Conservation (phyloP, 2,797 vertebrate species). For the Tachyglossus aculeatus region DNA sequence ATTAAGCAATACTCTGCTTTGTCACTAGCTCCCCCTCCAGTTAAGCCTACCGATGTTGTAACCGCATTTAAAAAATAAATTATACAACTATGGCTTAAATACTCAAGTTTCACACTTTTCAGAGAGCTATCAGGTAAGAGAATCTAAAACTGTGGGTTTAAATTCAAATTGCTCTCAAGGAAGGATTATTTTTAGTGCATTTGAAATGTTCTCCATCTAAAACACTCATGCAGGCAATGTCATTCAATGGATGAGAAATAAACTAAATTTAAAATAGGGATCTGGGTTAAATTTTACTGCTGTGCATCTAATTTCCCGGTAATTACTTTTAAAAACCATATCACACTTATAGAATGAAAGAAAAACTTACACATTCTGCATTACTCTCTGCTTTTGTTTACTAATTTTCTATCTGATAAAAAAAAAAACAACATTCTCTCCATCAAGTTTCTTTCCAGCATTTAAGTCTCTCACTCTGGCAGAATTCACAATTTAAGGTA, state of each 20-base stretch:
- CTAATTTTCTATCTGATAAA: constrained; percentile 27
- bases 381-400: neutral
- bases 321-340: neutral
- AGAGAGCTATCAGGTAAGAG: constrained; percentile 9
- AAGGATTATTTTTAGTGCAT: constrained; percentile 9
- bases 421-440: neutral
- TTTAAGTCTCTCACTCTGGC: constrained; percentile 14
- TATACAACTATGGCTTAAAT: constrained; percentile 44
- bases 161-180: constrained; percentile 21
- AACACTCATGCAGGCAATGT: constrained; percentile 40
- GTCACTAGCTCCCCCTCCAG: constrained; percentile 82
- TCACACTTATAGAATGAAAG: constrained; percentile 25
- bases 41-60: constrained; percentile 59
- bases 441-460: constrained; percentile 42
- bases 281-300: constrained; percentile 5
- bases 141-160: constrained; percentile 37
- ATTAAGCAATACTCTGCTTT: constrained; percentile 67
- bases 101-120: constrained; percentile 34
- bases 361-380: constrained; percentile 3
- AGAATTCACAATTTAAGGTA: constrained; percentile 43
- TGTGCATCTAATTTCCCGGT: constrained; percentile 3
- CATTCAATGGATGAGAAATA: constrained; percentile 17
- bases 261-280: constrained; percentile 19
- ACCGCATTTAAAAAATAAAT: constrained; percentile 51
- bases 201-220: constrained; percentile 12